Conservation (phyloP, 2,888 invertebrate species). For the Fissipunctia ypsillon region DNA sequence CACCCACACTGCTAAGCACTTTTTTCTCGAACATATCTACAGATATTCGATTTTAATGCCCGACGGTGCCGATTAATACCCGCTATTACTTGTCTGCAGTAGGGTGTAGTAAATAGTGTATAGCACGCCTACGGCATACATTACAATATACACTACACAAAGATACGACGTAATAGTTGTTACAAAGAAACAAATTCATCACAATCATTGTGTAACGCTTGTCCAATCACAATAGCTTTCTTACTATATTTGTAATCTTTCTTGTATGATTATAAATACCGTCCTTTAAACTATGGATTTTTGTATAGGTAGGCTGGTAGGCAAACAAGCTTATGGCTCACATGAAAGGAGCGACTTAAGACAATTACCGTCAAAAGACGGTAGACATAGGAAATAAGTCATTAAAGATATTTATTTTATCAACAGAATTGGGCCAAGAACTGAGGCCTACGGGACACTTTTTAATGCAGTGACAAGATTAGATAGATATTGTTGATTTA, state of each 20-base stretch:
- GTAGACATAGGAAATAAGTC: too few species aligned
- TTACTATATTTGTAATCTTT: neutral
- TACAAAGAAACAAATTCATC: constrained; percentile 3
- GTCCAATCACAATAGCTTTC: neutral
- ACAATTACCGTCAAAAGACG: neutral
- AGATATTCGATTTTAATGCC: too few species aligned
- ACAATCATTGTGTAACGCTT: constrained; percentile 1
- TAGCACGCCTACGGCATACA: too few species aligned
- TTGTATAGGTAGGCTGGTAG: too few species aligned
- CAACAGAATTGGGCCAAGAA: neutral
- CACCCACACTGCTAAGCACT: neutral
- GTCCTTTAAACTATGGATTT: neutral
- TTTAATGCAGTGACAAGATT: neutral
- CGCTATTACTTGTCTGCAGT: neutral
- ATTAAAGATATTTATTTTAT: neutral
- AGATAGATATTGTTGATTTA: neutral
- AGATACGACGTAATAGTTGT: constrained; percentile 10
- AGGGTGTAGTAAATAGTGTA: neutral
- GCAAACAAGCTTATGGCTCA: neutral
- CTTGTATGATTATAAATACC: constrained; percentile 4
- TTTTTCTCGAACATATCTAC: neutral
- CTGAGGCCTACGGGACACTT: neutral
- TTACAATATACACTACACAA: too few species aligned
- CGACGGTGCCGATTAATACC: neutral
- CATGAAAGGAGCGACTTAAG: neutral